phyloP scores from a whole-genome alignment of 2,113 vertebrate genomes.

The Neolamprologus ventralis region DNA sequence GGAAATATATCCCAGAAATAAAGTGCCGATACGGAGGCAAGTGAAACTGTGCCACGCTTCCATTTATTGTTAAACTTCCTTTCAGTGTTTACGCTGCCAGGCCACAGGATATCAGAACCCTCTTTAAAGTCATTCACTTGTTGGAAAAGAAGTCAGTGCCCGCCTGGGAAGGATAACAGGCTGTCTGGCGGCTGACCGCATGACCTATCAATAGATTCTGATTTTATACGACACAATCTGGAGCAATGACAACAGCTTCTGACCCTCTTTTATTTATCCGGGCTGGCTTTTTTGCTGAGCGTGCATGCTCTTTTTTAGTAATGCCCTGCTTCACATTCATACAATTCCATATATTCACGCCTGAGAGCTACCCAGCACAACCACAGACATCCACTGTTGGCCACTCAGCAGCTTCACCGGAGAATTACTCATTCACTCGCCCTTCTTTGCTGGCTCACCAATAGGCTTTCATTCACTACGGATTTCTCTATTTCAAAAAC shows the following conservation, averaged over 20 bases:
- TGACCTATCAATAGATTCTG: slow-evolving; percentile 19
- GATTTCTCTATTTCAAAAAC: slow-evolving; percentile 41
- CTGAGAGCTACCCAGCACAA: slow-evolving; percentile 2
- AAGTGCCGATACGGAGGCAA: slow-evolving; percentile 20
- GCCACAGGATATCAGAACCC: neutral
- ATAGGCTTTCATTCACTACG: neutral
- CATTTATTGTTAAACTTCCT: slow-evolving; percentile 42
- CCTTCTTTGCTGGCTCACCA: neutral
- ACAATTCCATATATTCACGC: slow-evolving; percentile 22
- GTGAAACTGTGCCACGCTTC: slow-evolving; percentile 24
- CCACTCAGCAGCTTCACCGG: slow-evolving; percentile 48
- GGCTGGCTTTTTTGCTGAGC: neutral
- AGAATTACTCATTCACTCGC: slow-evolving; percentile 43
- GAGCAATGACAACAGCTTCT: slow-evolving; percentile 14
- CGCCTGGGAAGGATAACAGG: neutral
- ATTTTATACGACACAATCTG: slow-evolving; percentile 11
- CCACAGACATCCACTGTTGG: slow-evolving; percentile 25
- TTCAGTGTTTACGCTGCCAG: neutral
- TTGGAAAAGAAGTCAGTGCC: neutral
- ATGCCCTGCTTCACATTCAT: slow-evolving; percentile 39
- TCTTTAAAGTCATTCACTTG: slow-evolving; percentile 13
- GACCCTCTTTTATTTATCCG: slow-evolving; percentile 23
- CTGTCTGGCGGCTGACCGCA: neutral
- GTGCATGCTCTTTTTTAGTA: neutral
- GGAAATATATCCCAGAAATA: slow-evolving; percentile 55